Evolutionary conservation across 1,140 invertebrate genomes (phyloP).

Genomic region (Lepeophtheirus salmonis): DNA sequence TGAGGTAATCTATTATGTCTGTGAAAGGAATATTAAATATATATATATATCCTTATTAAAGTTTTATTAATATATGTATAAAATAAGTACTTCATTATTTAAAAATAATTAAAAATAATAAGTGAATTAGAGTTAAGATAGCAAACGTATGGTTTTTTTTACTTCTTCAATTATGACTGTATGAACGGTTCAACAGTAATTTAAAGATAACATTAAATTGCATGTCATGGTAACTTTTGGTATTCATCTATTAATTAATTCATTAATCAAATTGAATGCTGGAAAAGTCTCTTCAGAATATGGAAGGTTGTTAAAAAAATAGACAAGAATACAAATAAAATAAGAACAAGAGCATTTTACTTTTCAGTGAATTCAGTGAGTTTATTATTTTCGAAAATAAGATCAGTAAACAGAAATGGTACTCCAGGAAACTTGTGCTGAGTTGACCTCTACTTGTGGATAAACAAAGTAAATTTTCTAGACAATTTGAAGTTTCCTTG

Average conservation of each 20-base stretch:
- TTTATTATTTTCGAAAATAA: conserved; percentile 6
- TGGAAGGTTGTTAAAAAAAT: no score
- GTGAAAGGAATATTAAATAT: no score
- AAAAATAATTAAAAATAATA: background rate
- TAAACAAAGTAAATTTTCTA: background rate
- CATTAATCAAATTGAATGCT: background rate
- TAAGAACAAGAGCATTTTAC: conserved; percentile 15
- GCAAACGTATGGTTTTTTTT: background rate
- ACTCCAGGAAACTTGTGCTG: background rate
- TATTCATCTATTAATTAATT: no score
- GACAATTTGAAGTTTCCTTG: background rate
- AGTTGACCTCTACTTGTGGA: background rate
- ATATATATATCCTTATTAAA: no score
- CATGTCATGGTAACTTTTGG: no score
- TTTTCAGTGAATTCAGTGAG: background rate
- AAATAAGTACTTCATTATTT: background rate
- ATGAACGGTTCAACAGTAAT: no score
- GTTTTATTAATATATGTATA: background rate
- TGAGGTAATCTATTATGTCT: no score
- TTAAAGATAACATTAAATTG: no score
- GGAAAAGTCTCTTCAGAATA: no score
- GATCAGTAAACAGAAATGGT: conserved; percentile 2
- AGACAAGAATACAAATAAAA: background rate
- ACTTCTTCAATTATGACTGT: no score
- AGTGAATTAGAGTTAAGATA: background rate